Base-by-base conservation (phyloP, 2,113 vertebrate genomes). In the Triplophysa siluroides region DNA sequence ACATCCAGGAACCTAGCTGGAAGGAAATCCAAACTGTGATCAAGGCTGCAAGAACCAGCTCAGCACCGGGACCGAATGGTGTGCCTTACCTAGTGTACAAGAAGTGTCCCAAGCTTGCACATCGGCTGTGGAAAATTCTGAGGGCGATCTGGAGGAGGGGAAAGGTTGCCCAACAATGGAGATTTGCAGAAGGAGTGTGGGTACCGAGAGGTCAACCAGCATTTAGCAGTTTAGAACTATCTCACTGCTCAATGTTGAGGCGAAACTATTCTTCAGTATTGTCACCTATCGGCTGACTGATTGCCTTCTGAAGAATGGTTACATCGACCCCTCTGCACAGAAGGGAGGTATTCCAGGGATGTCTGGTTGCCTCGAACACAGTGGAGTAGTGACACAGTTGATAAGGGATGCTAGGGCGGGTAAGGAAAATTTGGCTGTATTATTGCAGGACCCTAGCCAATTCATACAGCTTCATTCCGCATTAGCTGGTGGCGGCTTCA, bases 291-390 rank as follows among this genome's bases (percentile, higher is more conserved):
- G 38, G 43, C 52, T 69, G 10, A 61, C 54, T 7, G 54, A 78
- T 4, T 70, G 47, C 54, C 21, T 62, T 14, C 58, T 78, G 18
- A 47, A 63, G 3, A 71, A 82, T 8, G 23, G 21, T 13, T 61
- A 71, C 33, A 65, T 24, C 24, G 12, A 67, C 21, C 47, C 23
- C 64, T 69, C 43, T 52, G 73, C 68, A 12, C 43, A 81, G 64
- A 81, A 77, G 19, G 41, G 38, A 2, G 54, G 56, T 9, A 76
- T 76, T 4, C 41, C 72, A 10, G 43, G 38, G 64, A 56, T 70
- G 5, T 43, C 43, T 45, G 43, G 65, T 10, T 78, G 66, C 24
- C 41, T 81, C 8, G 79, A 81, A 41, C 79, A 81, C 16, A 81
- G 19, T 41, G 38, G 63, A 2, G 50, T 41, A 56, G 29, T 29